Percentiles rank a stretch among this genome's conserved stretches.
These are phyloP conservation scores for Napeogenes sylphis DNA, from an alignment of 2,888 invertebrate species.

Conservation along the genomic window DNA sequence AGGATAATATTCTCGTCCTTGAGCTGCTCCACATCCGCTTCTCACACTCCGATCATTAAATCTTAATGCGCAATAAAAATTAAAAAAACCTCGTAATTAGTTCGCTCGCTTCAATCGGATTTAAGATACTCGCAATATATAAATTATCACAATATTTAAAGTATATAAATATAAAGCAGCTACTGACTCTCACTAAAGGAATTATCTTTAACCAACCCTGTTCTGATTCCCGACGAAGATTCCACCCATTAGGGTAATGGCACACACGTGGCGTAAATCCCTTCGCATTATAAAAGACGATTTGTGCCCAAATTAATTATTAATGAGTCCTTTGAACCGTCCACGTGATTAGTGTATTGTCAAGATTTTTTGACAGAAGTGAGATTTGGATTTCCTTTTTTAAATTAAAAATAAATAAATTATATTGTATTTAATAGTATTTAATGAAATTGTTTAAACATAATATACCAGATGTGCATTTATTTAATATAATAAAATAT, in stretches of 20 bases:
- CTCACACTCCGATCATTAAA: slow-evolving; percentile 54
- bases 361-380: slow-evolving; percentile 46
- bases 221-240: slow-evolving; percentile 41
- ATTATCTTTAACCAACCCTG: slow-evolving; percentile 10
- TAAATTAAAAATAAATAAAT: neutral
- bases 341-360: slow-evolving; percentile 66
- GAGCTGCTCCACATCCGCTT: slow-evolving; percentile 72
- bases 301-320: slow-evolving; percentile 74
- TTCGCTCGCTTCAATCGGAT: too few relatives aligned
- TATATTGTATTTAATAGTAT: too few relatives aligned
- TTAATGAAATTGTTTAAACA: too few relatives aligned
- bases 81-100: slow-evolving; percentile 14
- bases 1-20: slow-evolving; percentile 66
- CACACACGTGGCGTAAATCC: slow-evolving; percentile 73
- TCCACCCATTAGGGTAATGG: slow-evolving; percentile 72
- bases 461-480: too few relatives aligned
- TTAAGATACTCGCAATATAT: too few relatives aligned
- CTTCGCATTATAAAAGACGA: slow-evolving; percentile 70
- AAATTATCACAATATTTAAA: too few relatives aligned
- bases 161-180: too few relatives aligned
- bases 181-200: neutral
- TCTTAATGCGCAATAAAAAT: slow-evolving; percentile 36
- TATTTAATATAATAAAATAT: too few relatives aligned
- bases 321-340: slow-evolving; percentile 67
- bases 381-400: slow-evolving; percentile 5